phyloP scores from a whole-genome alignment of 2,797 vertebrate species.

The Notolepis coatsorum region DNA sequence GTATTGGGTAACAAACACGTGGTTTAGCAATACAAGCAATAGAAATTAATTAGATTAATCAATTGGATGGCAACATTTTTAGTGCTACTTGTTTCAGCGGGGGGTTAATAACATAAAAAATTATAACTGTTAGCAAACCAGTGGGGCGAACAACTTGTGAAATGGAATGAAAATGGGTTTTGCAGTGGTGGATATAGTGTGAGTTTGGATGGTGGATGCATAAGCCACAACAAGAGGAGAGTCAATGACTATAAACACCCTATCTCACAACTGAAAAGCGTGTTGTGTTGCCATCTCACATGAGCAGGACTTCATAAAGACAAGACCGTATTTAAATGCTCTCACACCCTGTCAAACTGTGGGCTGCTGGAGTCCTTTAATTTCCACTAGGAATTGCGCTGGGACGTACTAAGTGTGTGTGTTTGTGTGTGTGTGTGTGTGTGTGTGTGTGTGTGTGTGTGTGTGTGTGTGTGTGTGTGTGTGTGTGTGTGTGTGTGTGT shows the following conservation, averaged over 20 bases:
- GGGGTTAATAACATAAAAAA: conserved; percentile 18
- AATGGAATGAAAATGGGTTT: no score
- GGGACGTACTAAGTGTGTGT: conserved; percentile 49
- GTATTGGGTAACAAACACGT: no score
- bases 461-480: conserved; percentile 7
- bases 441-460: conserved; percentile 10
- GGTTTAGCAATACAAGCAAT: no score
- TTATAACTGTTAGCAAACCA: conserved; percentile 2
- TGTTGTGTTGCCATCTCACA: conserved; percentile 61
- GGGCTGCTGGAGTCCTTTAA: conserved; percentile 59
- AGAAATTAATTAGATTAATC: no score
- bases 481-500: no score
- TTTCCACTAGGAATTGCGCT: conserved; percentile 68
- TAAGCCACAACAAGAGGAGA: conserved; percentile 7
- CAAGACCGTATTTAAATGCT: conserved; percentile 51
- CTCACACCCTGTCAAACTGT: conserved; percentile 51
- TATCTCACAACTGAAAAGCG: conserved; percentile 11
- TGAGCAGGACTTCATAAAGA: conserved; percentile 52
- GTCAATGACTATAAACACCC: conserved; percentile 40
- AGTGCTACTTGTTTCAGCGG: no score
- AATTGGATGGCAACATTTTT: no score
- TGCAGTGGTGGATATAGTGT: no score
- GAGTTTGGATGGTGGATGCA: no score
- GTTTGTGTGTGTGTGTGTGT: conserved; percentile 28
- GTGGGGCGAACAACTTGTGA: no score